These are phyloP conservation scores for Gryon sp. DNA, from an alignment of 1,140 invertebrate species.

Conservation along the genomic window DNA sequence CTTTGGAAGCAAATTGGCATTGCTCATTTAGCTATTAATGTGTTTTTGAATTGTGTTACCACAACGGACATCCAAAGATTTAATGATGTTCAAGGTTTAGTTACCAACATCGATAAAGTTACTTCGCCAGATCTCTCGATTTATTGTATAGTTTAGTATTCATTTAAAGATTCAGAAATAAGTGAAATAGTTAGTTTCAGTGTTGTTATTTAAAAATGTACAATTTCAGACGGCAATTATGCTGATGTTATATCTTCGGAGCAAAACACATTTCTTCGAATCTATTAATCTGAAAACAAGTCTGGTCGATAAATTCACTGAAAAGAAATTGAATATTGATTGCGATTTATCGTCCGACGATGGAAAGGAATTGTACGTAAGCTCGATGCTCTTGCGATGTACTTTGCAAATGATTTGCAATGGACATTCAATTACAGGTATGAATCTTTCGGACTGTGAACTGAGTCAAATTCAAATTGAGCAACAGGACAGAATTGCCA, in stretches of 20 bases:
- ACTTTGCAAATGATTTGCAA: constrained; percentile 90
- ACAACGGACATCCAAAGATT: constrained; percentile 71
- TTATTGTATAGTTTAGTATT: constrained; percentile 75
- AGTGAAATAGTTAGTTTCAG: too few relatives aligned
- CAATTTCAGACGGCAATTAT: constrained; percentile 82
- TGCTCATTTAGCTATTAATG: constrained; percentile 86
- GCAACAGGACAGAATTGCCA: constrained; percentile 85
- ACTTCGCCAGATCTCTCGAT: constrained; percentile 73
- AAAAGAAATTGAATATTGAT: constrained; percentile 59
- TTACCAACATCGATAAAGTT: constrained; percentile 77
- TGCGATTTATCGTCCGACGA: constrained; percentile 68
- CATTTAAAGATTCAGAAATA: constrained; percentile 4
- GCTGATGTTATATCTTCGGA: constrained; percentile 80
- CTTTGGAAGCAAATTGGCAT: constrained; percentile 86
- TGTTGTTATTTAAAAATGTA: too few relatives aligned
- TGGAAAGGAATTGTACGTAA: constrained; percentile 79
- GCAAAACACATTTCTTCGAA: constrained; percentile 80
- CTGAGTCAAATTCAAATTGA: constrained; percentile 66
- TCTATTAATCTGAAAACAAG: constrained; percentile 64
- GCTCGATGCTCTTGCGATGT: constrained; percentile 84
- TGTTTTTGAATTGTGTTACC: constrained; percentile 79
- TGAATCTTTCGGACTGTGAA: constrained; percentile 65
- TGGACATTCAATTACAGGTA: constrained; percentile 85
- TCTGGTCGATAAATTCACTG: constrained; percentile 68
- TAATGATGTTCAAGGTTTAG: constrained; percentile 73